Evolutionary conservation across 2,113 vertebrate genomes (phyloP).

Genomic region (Corvus cornix): DNA sequence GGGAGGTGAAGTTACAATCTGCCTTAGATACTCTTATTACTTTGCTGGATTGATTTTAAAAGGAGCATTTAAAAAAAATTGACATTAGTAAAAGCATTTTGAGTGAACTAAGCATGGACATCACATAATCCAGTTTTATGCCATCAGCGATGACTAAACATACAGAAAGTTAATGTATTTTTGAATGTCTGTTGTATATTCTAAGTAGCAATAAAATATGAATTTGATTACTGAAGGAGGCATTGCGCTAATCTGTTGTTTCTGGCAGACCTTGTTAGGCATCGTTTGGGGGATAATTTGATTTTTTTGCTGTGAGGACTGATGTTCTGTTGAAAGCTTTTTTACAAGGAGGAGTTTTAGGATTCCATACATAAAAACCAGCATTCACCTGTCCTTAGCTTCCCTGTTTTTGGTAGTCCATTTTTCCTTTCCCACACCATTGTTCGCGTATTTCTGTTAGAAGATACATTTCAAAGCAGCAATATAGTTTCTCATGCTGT

Average conservation of each 20-base stretch:
- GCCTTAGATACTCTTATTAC: not conserved
- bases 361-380: not conserved
- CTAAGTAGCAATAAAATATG: not conserved
- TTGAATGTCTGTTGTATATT: not conserved
- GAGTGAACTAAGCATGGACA: not conserved
- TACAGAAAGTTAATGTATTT: not conserved
- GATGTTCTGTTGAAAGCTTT: not conserved
- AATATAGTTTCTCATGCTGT: not conserved
- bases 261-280: not conserved
- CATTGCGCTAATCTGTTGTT: not conserved
- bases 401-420: not conserved
- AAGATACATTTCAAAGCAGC: not conserved
- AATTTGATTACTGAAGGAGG: not conserved
- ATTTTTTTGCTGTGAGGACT: not conserved
- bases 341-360: not conserved
- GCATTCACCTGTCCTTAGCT: not conserved
- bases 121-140: not conserved
- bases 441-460: not conserved
- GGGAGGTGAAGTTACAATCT: not conserved
- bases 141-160: not conserved
- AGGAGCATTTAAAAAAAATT: not conserved
- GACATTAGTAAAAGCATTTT: not conserved
- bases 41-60: slow-evolving; percentile 2
- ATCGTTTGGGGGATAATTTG: not conserved
- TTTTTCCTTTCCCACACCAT: not conserved